phyloP scores from a whole-genome alignment of 2,888 invertebrate genomes.

The Diplazon laetatorius region DNA sequence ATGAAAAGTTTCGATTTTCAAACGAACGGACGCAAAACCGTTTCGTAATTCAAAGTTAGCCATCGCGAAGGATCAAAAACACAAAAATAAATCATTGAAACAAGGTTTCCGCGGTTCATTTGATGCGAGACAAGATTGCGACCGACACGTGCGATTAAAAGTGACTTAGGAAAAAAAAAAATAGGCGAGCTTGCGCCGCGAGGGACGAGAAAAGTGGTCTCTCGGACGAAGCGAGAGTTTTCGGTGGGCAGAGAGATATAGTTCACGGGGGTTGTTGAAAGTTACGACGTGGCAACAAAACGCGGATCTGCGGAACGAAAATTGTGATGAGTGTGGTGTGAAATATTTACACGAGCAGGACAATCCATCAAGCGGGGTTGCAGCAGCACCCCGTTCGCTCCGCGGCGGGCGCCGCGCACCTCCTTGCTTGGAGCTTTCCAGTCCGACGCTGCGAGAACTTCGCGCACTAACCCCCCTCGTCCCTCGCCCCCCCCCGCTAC shows the following conservation, averaged over 20 bases:
- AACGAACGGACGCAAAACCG: too few species aligned
- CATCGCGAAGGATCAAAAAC: constrained; percentile 1
- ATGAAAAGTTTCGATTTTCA: too few species aligned
- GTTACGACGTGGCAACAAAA: constrained; percentile 72
- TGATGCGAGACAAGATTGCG: constrained; percentile 49
- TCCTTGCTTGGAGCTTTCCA: constrained; percentile 55
- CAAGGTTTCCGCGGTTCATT: constrained; percentile 51
- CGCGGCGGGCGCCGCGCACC: constrained; percentile 50
- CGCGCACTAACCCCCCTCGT: constrained; percentile 42
- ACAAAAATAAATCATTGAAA: constrained; percentile 35
- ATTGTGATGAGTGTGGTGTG: constrained; percentile 79
- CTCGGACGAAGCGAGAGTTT: constrained; percentile 32
- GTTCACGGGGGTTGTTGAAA: constrained; percentile 60
- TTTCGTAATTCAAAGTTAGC: background rate
- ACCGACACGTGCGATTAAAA: constrained; percentile 30
- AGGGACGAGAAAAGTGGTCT: constrained; percentile 15
- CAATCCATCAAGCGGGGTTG: constrained; percentile 75
- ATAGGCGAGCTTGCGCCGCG: background rate
- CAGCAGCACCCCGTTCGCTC: too few species aligned
- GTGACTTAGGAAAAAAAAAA: constrained; percentile 30
- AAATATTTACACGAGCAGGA: constrained; percentile 78
- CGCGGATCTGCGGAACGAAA: constrained; percentile 70
- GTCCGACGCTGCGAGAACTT: constrained; percentile 35
- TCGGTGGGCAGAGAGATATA: too few species aligned
- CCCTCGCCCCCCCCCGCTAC: constrained; percentile 64